Evolutionary conservation across 2,888 invertebrate species (phyloP).

Genomic region (Hanleya hanleyi): DNA sequence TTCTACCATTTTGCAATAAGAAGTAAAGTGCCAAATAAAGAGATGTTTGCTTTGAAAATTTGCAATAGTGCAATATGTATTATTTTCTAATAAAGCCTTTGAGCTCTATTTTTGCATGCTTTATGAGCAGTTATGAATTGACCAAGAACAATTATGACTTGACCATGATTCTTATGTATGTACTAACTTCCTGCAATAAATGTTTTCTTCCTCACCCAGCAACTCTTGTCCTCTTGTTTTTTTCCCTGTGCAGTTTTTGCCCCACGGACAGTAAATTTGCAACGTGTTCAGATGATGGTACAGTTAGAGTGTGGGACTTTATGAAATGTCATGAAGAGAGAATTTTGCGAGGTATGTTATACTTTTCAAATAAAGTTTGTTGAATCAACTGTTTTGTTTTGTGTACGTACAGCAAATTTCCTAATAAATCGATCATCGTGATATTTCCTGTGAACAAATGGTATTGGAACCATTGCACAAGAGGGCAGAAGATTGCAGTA

Average conservation of each 20-base stretch:
- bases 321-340: slow-evolving; percentile 93
- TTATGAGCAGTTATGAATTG: background rate
- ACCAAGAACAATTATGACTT: background rate
- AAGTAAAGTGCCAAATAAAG: no score
- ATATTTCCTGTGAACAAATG: no score
- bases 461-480: no score
- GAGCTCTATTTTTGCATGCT: no score
- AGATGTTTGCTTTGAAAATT: no score
- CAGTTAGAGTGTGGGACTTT: slow-evolving; percentile 99
- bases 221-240: slow-evolving; percentile 15
- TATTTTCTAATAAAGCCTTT: background rate
- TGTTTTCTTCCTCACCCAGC: slow-evolving; percentile 35
- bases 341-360: slow-evolving; percentile 78
- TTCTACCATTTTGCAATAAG: no score
- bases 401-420: background rate
- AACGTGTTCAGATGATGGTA: slow-evolving; percentile 99
- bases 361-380: no score
- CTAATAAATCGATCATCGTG: background rate
- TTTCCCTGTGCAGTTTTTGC: slow-evolving; percentile 86
- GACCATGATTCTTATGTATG: no score
- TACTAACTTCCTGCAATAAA: slow-evolving; percentile 27
- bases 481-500: no score
- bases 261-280: slow-evolving; percentile 99
- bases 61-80: background rate
- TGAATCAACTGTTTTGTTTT: background rate